phyloP scores from a whole-genome alignment of 2,888 invertebrate genomes.

The Tiliacea citrago region DNA sequence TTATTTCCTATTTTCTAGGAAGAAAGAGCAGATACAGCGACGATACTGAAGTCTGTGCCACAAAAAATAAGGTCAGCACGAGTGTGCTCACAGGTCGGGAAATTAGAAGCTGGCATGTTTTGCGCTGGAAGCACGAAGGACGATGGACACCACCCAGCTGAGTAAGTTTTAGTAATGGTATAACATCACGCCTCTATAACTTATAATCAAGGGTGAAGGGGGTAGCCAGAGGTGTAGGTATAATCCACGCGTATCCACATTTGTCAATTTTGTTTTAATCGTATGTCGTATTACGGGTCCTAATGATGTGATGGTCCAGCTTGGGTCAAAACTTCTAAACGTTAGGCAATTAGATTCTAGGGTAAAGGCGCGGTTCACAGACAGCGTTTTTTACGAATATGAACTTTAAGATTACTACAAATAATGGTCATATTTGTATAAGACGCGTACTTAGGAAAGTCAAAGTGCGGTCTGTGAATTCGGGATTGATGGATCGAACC shows the following conservation, averaged over 20 bases:
- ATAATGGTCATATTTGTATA: background rate
- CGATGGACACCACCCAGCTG: constrained; percentile 24
- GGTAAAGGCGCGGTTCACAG: background rate
- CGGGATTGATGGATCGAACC: too few relatives aligned
- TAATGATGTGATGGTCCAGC: background rate
- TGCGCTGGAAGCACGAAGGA: constrained; percentile 71
- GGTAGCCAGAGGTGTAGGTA: too few relatives aligned
- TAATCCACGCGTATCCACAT: background rate
- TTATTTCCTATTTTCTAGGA: background rate
- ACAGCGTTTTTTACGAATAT: background rate
- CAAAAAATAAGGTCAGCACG: constrained; percentile 28
- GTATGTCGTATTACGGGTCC: background rate
- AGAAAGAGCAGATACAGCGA: constrained; percentile 4
- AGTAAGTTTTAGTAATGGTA: background rate
- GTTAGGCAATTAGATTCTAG: background rate
- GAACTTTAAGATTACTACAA: background rate
- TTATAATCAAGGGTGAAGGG: background rate
- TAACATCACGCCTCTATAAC: background rate
- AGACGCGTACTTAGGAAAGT: background rate
- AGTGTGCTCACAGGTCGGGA: constrained; percentile 12
- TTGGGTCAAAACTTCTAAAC: background rate
- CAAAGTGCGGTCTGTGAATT: too few relatives aligned
- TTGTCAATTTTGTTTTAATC: background rate
- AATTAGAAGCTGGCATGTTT: constrained; percentile 68
- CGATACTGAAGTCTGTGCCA: constrained; percentile 8